phyloP scores from a whole-genome alignment of 2,888 invertebrate genomes.

The Leptopterna dolabrata region DNA sequence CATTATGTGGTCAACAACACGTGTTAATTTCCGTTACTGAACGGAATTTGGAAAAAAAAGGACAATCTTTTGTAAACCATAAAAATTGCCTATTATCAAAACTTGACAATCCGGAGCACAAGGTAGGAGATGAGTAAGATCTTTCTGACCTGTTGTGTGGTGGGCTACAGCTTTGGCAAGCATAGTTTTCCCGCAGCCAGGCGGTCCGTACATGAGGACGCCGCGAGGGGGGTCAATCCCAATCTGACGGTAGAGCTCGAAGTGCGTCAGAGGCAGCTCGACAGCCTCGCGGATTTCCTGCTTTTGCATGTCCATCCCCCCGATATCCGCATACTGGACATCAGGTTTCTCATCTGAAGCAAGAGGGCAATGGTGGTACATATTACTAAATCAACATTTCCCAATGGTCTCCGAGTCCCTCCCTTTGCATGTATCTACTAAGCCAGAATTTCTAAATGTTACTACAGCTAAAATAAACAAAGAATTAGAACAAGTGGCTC shows the following conservation, averaged over 20 bases:
- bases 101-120: too few species aligned
- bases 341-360: conserved; percentile 93
- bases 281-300: conserved; percentile 99
- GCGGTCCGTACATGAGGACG: conserved; percentile 99
- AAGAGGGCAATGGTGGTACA: neutral
- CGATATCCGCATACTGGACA: conserved; percentile 96
- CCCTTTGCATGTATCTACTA: too few species aligned
- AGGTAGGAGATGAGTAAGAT: too few species aligned
- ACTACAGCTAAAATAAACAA: too few species aligned
- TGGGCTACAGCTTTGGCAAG: conserved; percentile 98
- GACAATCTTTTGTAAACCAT: too few species aligned
- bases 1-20: too few species aligned
- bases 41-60: too few species aligned
- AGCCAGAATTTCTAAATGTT: too few species aligned
- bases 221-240: conserved; percentile 99
- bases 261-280: conserved; percentile 96
- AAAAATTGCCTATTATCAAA: too few species aligned
- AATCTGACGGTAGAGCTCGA: conserved; percentile 97
- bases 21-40: too few species aligned
- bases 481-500: too few species aligned
- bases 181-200: conserved; percentile 99
- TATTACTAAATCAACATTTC: neutral
- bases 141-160: conserved; percentile 92
- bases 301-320: conserved; percentile 99
- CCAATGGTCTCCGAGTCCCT: neutral